Evolutionary conservation across 2,113 vertebrate species (phyloP).

Genomic region (Catagonus wagneri): DNA sequence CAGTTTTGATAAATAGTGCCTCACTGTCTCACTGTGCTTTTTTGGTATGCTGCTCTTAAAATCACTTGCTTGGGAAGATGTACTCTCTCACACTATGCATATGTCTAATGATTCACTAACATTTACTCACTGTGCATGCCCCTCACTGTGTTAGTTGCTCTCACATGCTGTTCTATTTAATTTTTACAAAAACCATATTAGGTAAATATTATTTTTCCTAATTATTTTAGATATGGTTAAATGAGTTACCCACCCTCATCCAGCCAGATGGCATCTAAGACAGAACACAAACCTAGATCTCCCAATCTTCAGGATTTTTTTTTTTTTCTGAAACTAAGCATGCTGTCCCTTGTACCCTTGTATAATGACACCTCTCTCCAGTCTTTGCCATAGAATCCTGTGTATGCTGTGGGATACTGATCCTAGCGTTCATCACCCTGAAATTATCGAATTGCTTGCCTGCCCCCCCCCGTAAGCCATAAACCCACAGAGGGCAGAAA

Average conservation of each 20-base stretch:
- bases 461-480: background rate
- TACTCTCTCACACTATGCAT: background rate
- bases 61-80: constrained; percentile 1
- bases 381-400: background rate
- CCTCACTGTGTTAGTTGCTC: background rate
- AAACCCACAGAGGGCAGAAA: background rate
- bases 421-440: background rate
- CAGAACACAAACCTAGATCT: background rate
- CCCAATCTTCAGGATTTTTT: background rate
- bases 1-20: constrained; percentile 36
- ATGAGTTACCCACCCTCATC: constrained; percentile 9
- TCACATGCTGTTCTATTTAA: background rate
- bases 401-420: background rate
- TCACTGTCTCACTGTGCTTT: constrained; percentile 9
- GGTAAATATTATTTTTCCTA: background rate
- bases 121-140: background rate
- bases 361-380: background rate
- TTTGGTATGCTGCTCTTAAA: constrained; percentile 20
- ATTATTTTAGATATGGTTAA: constrained; percentile 56
- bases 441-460: background rate
- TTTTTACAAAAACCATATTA: constrained; percentile 33
- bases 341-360: background rate
- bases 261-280: background rate
- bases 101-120: background rate
- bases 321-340: background rate